Conservation (phyloP, 1,140 invertebrate genomes). For the Zophobas atratus region DNA sequence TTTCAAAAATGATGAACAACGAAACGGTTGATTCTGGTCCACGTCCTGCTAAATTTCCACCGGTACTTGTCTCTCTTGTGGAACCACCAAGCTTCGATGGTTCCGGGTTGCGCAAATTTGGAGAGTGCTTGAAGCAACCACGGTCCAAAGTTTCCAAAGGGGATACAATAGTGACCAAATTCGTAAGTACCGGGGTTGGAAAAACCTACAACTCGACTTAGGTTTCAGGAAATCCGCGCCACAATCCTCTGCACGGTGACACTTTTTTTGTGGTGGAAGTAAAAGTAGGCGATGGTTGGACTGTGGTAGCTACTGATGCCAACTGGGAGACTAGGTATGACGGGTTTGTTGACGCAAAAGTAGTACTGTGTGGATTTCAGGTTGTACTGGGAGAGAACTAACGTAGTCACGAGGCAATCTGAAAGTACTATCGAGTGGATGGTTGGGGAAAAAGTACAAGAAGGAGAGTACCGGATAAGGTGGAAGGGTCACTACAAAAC, state of each 20-base stretch:
- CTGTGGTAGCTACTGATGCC: constrained; percentile 76
- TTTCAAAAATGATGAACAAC: constrained; percentile 73
- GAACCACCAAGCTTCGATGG: constrained; percentile 42
- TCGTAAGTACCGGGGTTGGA: constrained; percentile 49
- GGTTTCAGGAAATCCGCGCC: constrained; percentile 79
- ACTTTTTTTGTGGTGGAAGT: constrained; percentile 74
- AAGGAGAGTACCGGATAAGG: constrained; percentile 76
- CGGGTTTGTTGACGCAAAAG: no score
- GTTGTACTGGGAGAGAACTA: constrained; percentile 70
- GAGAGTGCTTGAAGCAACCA: constrained; percentile 53
- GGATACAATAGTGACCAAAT: constrained; percentile 50
- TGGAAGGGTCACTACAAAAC: constrained; percentile 72
- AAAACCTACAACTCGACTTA: constrained; percentile 59
- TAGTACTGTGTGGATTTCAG: no score
- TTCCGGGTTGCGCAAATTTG: constrained; percentile 46
- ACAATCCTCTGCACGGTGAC: constrained; percentile 75
- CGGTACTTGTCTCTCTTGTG: constrained; percentile 40
- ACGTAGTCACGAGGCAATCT: constrained; percentile 72
- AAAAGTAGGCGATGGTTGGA: constrained; percentile 70
- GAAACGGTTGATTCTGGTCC: constrained; percentile 46
- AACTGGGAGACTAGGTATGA: constrained; percentile 78
- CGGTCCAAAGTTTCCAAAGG: constrained; percentile 20
- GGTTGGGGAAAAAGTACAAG: constrained; percentile 69
- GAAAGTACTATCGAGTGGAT: constrained; percentile 75
- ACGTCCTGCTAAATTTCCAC: constrained; percentile 44